phyloP scores from a whole-genome alignment of 2,797 vertebrate species.

The Hypotaenidia philippensis region DNA sequence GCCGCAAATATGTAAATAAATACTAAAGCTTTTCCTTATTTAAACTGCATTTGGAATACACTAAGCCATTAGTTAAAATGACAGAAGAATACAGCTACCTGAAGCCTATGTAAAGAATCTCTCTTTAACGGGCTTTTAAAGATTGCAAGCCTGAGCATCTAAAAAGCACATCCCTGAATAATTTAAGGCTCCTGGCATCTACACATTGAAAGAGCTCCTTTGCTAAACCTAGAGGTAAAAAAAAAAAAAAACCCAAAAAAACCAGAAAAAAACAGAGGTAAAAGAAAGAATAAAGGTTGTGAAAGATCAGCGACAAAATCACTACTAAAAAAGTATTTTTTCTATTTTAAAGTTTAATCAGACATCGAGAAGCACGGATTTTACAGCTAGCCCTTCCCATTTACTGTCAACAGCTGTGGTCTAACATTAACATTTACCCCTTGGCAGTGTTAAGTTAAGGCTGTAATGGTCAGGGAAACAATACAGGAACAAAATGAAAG shows the following conservation, averaged over 20 bases:
- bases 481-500: conserved; percentile 35
- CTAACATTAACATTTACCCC: conserved; percentile 52
- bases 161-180: conserved; percentile 75
- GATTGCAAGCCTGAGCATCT: conserved; percentile 61
- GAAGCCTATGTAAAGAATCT: conserved; percentile 68
- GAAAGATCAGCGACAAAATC: conserved; percentile 40
- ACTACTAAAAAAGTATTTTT: conserved; percentile 40
- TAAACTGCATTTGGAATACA: conserved; percentile 49
- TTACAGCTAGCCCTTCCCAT: conserved; percentile 52
- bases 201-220: conserved; percentile 22
- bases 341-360: conserved; percentile 43
- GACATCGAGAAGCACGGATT: conserved; percentile 5
- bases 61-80: conserved; percentile 63
- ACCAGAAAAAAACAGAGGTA: conserved; percentile 1
- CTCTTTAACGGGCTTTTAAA: conserved; percentile 73
- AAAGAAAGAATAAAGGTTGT: conserved; percentile 41
- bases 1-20: conserved; percentile 48
- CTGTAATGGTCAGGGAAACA: neutral
- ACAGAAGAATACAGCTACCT: conserved; percentile 67
- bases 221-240: conserved; percentile 35
- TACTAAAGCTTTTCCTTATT: conserved; percentile 55
- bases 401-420: conserved; percentile 60
- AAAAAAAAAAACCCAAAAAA: neutral
- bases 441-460: conserved; percentile 39
- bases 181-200: conserved; percentile 67